These are phyloP conservation scores for Chiroxiphia lanceolata DNA, from an alignment of 2,797 vertebrate species.

Conservation along the genomic window DNA sequence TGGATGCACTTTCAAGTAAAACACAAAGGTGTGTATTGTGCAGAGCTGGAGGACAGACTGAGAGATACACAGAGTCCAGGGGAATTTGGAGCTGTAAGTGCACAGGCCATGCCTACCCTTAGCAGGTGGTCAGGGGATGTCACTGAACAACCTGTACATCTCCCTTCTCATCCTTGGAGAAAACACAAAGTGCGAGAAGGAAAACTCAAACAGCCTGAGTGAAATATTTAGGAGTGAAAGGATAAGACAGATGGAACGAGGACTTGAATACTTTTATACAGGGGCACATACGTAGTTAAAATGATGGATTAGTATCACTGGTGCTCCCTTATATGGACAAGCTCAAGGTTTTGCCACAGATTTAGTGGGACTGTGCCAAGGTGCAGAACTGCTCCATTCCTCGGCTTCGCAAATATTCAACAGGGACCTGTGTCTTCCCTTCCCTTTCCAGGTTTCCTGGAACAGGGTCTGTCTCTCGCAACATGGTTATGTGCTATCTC, in stretches of 20 bases:
- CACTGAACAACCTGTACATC: not conserved
- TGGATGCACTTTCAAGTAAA: not conserved
- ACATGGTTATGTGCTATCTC: not conserved
- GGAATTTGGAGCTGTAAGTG: not conserved
- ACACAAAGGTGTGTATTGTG: not conserved
- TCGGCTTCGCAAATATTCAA: not conserved
- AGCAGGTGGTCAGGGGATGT: not conserved
- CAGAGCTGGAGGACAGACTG: not conserved
- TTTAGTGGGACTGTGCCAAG: not conserved
- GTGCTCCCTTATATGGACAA: not conserved
- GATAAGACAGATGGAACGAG: not conserved
- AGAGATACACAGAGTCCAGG: not conserved
- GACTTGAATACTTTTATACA: not conserved
- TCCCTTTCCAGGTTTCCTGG: not conserved
- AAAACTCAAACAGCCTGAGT: not conserved
- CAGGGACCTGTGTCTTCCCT: not conserved
- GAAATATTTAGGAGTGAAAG: not conserved
- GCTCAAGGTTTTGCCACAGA: not conserved
- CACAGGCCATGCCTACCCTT: not conserved
- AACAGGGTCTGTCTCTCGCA: not conserved
- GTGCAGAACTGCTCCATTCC: not conserved
- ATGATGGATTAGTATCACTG: not conserved
- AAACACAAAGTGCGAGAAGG: not conserved
- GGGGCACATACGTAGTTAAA: not conserved
- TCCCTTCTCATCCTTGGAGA: not conserved